Conservation (phyloP, 1,140 invertebrate genomes). For the Drosophila equinoxialis region DNA sequence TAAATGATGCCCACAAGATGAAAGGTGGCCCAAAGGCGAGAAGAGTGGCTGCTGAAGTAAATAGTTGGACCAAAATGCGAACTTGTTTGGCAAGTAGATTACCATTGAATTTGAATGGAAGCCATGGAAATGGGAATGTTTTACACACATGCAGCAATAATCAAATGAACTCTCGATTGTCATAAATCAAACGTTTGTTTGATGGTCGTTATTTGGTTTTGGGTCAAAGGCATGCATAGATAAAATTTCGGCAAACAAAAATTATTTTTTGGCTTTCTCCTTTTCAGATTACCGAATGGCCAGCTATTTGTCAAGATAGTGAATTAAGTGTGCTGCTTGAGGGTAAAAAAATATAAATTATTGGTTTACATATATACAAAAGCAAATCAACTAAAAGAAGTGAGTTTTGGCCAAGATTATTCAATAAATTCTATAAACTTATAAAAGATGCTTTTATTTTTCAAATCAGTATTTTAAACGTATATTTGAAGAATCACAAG, state of each 20-base stretch:
- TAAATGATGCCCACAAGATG: slow-evolving; percentile 62
- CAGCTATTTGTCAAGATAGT: slow-evolving; percentile 62
- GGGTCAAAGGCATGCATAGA: slow-evolving; percentile 62
- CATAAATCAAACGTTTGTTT: slow-evolving; percentile 77
- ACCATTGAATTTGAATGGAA: slow-evolving; percentile 78
- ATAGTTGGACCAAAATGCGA: slow-evolving; percentile 45
- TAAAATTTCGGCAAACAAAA: slow-evolving; percentile 59
- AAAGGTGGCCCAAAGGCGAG: neutral
- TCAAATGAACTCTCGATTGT: slow-evolving; percentile 74
- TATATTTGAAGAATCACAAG: too few relatives aligned
- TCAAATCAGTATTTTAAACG: too few relatives aligned
- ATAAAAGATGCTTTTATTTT: too few relatives aligned
- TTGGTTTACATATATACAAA: slow-evolving; percentile 31
- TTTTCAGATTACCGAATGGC: slow-evolving; percentile 33
- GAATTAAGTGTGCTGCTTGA: slow-evolving; percentile 12
- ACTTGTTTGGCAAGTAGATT: slow-evolving; percentile 75
- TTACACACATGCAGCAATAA: slow-evolving; percentile 62
- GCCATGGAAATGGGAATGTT: slow-evolving; percentile 66
- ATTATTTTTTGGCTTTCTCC: slow-evolving; percentile 18
- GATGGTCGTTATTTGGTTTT: slow-evolving; percentile 49
- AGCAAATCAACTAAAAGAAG: neutral
- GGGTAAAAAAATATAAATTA: slow-evolving; percentile 32
- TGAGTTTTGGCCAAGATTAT: too few relatives aligned
- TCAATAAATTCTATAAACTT: too few relatives aligned
- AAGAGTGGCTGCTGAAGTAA: slow-evolving; percentile 8